These are phyloP conservation scores for Criorhina ranunculi DNA, from an alignment of 2,888 invertebrate species.

Conservation along the genomic window DNA sequence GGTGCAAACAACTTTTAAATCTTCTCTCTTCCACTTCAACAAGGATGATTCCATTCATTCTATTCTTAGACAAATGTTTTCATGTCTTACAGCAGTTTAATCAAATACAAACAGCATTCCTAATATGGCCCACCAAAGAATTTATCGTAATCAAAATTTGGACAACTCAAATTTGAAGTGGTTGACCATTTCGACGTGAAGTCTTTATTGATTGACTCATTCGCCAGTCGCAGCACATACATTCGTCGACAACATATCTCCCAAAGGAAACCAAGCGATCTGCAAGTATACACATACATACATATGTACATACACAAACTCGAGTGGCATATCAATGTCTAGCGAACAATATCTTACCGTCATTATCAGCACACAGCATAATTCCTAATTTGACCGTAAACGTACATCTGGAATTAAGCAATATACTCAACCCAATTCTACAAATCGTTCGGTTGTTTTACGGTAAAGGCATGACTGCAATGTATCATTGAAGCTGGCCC, in stretches of 20 bases:
- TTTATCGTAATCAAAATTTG: slow-evolving; percentile 25
- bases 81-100: background rate
- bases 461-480: slow-evolving; percentile 17
- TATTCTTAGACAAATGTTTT: slow-evolving; percentile 13
- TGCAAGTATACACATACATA: background rate
- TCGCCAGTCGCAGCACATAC: background rate
- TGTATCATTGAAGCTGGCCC: slow-evolving; percentile 30
- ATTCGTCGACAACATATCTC: background rate
- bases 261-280: background rate
- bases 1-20: background rate
- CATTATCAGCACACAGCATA: background rate
- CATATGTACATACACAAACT: background rate
- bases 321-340: too few species aligned
- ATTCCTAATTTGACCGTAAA: slow-evolving; percentile 44
- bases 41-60: background rate
- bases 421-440: slow-evolving; percentile 24
- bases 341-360: slow-evolving; percentile 11
- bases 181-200: background rate
- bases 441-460: slow-evolving; percentile 3
- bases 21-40: too few species aligned
- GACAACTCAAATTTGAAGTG: slow-evolving; percentile 2
- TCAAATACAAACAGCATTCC: slow-evolving; percentile 3
- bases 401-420: slow-evolving; percentile 22
- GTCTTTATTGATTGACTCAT: slow-evolving; percentile 8
- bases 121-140: slow-evolving; percentile 4